A percentile compares a stretch with the other conserved stretches of the same genome.
Evolutionary conservation across 2,113 vertebrate genomes (phyloP).

Genomic region (Scomber colias): DNA sequence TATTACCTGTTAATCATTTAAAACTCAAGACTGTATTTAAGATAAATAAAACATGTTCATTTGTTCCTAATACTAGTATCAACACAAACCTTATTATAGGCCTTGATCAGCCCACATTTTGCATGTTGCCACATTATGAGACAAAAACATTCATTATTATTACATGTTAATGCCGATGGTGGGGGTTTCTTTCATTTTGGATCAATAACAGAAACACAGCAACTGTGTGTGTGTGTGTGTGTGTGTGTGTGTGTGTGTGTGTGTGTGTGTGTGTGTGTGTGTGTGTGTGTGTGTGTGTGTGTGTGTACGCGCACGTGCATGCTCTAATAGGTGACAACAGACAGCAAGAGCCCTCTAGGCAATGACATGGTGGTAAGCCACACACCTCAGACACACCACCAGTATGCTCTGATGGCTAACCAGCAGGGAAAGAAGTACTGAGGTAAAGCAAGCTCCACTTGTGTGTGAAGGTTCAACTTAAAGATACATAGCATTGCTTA

Average conservation of each 20-base stretch:
- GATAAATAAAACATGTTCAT: too few species aligned
- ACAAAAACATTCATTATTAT: too few species aligned
- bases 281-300: too few species aligned
- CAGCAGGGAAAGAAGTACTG: slow-evolving; percentile 43
- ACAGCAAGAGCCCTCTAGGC: slow-evolving; percentile 55
- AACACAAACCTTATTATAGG: too few species aligned
- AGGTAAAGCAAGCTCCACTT: slow-evolving; percentile 56
- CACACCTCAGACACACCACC: slow-evolving; percentile 77
- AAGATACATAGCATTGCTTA: slow-evolving; percentile 52
- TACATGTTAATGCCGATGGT: background rate
- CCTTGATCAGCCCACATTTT: too few species aligned
- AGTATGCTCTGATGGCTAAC: slow-evolving; percentile 65
- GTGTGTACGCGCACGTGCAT: slow-evolving; percentile 24
- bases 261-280: slow-evolving; percentile 1
- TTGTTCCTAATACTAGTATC: too few species aligned
- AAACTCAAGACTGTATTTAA: too few species aligned
- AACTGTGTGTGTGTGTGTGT: too few species aligned
- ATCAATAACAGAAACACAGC: background rate
- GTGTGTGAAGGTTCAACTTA: slow-evolving; percentile 36
- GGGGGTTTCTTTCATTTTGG: background rate
- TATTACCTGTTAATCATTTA: too few species aligned
- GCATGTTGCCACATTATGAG: too few species aligned
- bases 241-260: slow-evolving; percentile 33
- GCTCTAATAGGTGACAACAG: slow-evolving; percentile 61
- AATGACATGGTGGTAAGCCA: slow-evolving; percentile 75